Percentiles rank a stretch among this genome's conserved stretches.
phyloP scores from a whole-genome alignment of 2,113 vertebrate species.

The Meleagris gallopavo region DNA sequence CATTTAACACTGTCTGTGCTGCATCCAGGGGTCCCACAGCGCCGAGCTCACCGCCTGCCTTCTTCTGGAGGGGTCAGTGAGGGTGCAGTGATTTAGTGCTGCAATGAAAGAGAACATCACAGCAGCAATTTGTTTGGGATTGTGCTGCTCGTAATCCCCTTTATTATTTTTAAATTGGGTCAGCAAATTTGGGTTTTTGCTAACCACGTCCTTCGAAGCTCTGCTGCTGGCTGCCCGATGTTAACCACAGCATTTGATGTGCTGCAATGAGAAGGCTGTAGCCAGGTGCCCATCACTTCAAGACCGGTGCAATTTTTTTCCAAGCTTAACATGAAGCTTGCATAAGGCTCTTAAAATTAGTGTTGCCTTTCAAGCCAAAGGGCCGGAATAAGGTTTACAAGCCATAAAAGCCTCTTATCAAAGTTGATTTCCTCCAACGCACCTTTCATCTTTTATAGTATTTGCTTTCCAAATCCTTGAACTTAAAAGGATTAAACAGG shows the following conservation, averaged over 20 bases:
- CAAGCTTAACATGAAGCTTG: conserved; percentile 13
- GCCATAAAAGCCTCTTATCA: conserved; percentile 78
- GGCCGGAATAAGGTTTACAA: conserved; percentile 70
- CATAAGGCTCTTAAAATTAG: conserved; percentile 73
- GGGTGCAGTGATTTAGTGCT: not conserved
- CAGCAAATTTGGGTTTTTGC: not conserved
- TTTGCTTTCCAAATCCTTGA: conserved; percentile 81
- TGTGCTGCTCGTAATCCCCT: no score
- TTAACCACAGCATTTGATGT: rapidly evolving
- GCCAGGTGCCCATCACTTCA: not conserved
- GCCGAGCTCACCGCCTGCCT: not conserved
- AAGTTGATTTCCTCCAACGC: conserved; percentile 75
- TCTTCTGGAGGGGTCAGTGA: not conserved
- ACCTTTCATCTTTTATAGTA: conserved; percentile 82
- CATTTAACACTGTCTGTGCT: not conserved
- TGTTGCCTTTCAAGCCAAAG: conserved; percentile 70
- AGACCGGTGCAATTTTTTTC: not conserved
- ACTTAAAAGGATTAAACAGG: conserved; percentile 77
- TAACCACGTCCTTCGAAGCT: rapidly evolving
- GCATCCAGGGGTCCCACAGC: rapidly evolving
- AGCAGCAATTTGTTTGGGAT: not conserved
- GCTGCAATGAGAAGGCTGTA: not conserved
- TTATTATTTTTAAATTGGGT: not conserved
- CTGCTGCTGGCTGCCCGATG: not conserved
- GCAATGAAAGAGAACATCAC: not conserved